Percentiles rank a stretch among this genome's conserved stretches.
Conservation (phyloP, 2,888 invertebrate genomes). For the Drosophila mulleri region DNA sequence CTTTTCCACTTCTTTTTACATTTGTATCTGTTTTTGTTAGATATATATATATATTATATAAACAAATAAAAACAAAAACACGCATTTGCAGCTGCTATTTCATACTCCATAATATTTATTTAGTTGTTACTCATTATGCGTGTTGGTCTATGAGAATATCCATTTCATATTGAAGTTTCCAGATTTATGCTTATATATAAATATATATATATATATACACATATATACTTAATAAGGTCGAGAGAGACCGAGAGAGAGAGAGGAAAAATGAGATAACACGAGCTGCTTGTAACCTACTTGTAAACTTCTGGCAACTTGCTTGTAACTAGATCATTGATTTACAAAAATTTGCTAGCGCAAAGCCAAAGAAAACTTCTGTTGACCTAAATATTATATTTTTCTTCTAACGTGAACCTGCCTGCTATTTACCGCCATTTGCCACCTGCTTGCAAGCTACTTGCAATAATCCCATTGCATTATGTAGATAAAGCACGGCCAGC, state of each 20-base stretch:
- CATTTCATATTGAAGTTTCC: neutral
- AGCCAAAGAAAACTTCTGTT: neutral
- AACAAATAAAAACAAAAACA: constrained; percentile 2
- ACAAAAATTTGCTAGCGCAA: neutral
- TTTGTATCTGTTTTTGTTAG: neutral
- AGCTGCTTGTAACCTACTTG: constrained; percentile 3
- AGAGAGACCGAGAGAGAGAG: neutral
- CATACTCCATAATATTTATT: constrained; percentile 2
- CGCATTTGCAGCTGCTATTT: neutral
- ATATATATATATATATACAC: neutral
- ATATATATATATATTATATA: neutral
- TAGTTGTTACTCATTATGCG: constrained; percentile 3
- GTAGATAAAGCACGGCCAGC: constrained; percentile 13
- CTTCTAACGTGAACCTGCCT: constrained; percentile 1
- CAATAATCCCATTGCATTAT: constrained; percentile 1
- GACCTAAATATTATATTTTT: neutral
- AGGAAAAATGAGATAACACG: neutral
- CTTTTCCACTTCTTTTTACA: constrained; percentile 13
- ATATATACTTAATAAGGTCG: neutral
- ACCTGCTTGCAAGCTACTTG: constrained; percentile 12
- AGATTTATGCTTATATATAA: neutral
- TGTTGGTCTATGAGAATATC: neutral
- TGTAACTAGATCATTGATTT: constrained; percentile 5
- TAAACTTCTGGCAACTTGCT: constrained; percentile 5
- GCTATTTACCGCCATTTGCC: constrained; percentile 1